phyloP scores from a whole-genome alignment of 2,888 invertebrate species.

The Chymomyza procnemis region DNA sequence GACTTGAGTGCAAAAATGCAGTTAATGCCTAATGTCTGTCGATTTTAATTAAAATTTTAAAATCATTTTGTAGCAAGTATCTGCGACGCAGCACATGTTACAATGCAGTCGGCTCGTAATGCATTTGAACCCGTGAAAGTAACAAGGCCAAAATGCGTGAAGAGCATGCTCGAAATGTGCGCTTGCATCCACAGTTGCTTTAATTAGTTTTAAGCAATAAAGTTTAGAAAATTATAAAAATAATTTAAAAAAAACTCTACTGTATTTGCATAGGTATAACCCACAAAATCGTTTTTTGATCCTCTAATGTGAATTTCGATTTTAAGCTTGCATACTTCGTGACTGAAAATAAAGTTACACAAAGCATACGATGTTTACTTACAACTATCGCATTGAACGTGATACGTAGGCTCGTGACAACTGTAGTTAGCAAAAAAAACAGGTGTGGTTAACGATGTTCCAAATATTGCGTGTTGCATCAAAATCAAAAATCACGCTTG shows the following conservation, averaged over 20 bases:
- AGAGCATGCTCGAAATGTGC: background rate
- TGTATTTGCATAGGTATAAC: background rate
- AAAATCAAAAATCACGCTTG: too few relatives aligned
- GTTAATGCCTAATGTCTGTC: conserved; percentile 38
- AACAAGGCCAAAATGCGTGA: background rate
- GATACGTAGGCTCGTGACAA: too few relatives aligned
- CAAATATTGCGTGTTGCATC: too few relatives aligned
- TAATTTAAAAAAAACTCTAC: too few relatives aligned
- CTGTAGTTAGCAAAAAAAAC: too few relatives aligned
- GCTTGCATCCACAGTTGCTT: background rate
- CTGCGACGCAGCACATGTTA: background rate
- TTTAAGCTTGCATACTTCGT: too few relatives aligned
- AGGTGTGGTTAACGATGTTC: too few relatives aligned
- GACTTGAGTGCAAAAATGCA: conserved; percentile 26
- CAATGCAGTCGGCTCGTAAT: background rate
- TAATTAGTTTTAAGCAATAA: background rate
- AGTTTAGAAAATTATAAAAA: background rate
- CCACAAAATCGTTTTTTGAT: background rate
- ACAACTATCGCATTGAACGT: too few relatives aligned
- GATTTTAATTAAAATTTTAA: conserved; percentile 41
- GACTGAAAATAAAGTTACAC: too few relatives aligned
- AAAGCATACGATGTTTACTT: too few relatives aligned
- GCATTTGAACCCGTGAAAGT: background rate
- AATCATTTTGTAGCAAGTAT: conserved; percentile 9
- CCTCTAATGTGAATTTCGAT: background rate